Percentiles rank a stretch among this genome's conserved stretches.
Conservation (phyloP, 2,113 vertebrate genomes). For the Tragelaphus buxtoni region DNA sequence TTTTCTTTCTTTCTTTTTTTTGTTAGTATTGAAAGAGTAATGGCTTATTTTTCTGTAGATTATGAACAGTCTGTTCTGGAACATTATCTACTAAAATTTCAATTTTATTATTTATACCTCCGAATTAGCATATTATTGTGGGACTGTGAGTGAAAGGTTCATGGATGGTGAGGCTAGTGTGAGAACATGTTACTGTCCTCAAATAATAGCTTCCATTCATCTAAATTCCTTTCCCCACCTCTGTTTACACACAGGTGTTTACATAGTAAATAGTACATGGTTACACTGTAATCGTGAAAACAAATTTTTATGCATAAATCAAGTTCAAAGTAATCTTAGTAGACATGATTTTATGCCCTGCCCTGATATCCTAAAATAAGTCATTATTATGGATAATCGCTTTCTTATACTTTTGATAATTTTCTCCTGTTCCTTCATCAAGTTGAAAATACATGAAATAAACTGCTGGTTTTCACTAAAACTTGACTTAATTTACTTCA, state of each 20-base stretch:
- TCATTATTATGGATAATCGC: neutral
- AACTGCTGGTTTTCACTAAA: neutral
- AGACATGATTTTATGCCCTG: neutral
- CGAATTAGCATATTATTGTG: neutral
- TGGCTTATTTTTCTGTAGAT: neutral
- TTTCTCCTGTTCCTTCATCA: neutral
- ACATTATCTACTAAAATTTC: neutral
- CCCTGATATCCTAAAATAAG: neutral
- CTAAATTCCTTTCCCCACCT: neutral
- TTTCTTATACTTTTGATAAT: neutral
- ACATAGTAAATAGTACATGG: neutral
- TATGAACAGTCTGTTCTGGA: neutral
- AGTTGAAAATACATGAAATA: neutral
- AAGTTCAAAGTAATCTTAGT: neutral
- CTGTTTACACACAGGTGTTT: neutral
- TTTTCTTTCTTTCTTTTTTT: neutral
- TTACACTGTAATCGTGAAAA: neutral
- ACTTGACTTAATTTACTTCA: neutral
- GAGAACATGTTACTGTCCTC: neutral
- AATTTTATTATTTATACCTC: neutral
- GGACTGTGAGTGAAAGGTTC: neutral
- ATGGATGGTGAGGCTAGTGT: neutral
- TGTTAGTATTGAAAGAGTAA: neutral
- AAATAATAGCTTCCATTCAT: neutral
- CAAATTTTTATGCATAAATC: neutral